These are phyloP conservation scores for Ophion ellenae DNA, from an alignment of 2,888 invertebrate genomes.

Conservation along the genomic window DNA sequence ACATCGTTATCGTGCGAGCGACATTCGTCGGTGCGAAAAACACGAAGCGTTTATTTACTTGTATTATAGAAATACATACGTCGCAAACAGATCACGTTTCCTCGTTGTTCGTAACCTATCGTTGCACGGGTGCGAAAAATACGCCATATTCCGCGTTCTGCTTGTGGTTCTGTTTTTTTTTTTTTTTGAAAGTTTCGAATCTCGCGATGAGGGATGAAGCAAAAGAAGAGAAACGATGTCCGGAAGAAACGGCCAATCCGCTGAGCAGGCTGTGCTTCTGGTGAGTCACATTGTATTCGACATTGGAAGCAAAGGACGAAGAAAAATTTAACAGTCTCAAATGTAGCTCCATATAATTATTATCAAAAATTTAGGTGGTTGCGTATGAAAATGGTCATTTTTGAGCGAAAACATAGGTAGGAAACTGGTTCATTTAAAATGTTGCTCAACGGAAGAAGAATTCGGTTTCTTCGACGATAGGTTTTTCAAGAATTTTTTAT, in stretches of 20 bases:
- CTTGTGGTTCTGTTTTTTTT: not conserved
- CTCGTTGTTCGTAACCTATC: not conserved
- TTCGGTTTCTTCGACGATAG: too few relatives aligned
- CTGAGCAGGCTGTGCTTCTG: slow-evolving; percentile 72
- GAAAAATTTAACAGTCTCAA: too few relatives aligned
- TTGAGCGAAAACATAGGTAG: too few relatives aligned
- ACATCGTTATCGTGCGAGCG: not conserved
- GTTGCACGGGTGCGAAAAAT: not conserved
- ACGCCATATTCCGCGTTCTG: not conserved
- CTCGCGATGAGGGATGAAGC: not conserved
- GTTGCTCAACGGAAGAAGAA: too few relatives aligned
- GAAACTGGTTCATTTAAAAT: too few relatives aligned
- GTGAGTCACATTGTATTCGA: slow-evolving; percentile 61
- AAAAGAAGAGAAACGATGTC: slow-evolving; percentile 64
- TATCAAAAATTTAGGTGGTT: too few relatives aligned
- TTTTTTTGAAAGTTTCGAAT: not conserved
- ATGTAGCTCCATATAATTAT: too few relatives aligned
- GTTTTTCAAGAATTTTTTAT: too few relatives aligned
- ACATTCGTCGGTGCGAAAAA: not conserved
- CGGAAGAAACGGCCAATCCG: slow-evolving; percentile 70
- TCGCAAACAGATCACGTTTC: not conserved
- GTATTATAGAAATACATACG: not conserved
- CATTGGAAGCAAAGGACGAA: not conserved
- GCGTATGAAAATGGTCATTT: too few relatives aligned
- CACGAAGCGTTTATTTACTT: not conserved